Evolutionary conservation across 2,888 invertebrate species (phyloP).

Genomic region (Tromatobia lineatoria): DNA sequence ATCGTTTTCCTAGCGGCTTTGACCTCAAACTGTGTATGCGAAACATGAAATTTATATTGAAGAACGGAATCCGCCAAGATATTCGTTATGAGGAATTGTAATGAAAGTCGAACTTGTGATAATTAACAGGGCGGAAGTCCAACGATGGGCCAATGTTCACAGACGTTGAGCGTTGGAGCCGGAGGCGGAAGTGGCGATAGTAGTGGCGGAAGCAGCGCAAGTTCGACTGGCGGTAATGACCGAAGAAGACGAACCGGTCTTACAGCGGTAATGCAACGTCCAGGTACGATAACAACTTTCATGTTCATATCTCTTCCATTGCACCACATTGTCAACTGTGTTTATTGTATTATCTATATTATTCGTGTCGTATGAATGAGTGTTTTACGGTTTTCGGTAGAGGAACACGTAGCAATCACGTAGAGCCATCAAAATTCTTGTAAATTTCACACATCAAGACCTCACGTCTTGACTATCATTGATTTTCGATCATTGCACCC

Average conservation of each 20-base stretch:
- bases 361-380: conserved; percentile 30
- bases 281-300: conserved; percentile 88
- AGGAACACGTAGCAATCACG: conserved; percentile 43
- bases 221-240: conserved; percentile 86
- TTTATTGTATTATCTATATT: conserved; percentile 19
- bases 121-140: conserved; percentile 84
- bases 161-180: conserved; percentile 82
- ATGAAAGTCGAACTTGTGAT: background rate
- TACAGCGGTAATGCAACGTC: conserved; percentile 94
- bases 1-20: too few relatives aligned
- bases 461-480: conserved; percentile 44
- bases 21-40: too few relatives aligned
- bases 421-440: background rate
- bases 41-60: too few relatives aligned
- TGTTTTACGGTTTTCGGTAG: conserved; percentile 38
- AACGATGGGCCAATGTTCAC: conserved; percentile 84
- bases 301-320: conserved; percentile 29
- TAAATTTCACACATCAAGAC: conserved; percentile 41
- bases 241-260: conserved; percentile 93
- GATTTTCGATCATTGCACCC: conserved; percentile 50
- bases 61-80: background rate
- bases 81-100: background rate
- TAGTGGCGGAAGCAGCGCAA: conserved; percentile 86
- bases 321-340: conserved; percentile 62
- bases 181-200: conserved; percentile 82